Percentiles rank a stretch among this genome's conserved stretches.
Evolutionary conservation across 2,888 invertebrate species (phyloP).

Genomic region (Amphimallon solstitiale): DNA sequence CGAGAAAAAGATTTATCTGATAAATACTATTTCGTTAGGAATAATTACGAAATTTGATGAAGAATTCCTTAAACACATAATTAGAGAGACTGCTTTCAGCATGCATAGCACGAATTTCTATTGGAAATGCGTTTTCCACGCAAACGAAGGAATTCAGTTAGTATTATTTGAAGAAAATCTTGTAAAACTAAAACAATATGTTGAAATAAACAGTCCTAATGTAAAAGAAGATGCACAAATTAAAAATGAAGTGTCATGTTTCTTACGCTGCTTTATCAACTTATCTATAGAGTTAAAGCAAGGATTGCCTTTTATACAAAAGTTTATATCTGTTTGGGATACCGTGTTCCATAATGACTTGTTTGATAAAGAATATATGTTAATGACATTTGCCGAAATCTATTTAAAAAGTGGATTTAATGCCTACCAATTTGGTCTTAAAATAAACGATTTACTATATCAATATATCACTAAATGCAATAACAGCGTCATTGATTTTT

Average conservation of each 20-base stretch:
- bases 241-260: slow-evolving; percentile 11
- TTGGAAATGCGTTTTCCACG: slow-evolving; percentile 16
- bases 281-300: slow-evolving; percentile 1
- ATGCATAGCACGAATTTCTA: not conserved
- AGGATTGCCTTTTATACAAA: slow-evolving; percentile 1
- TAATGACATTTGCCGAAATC: slow-evolving; percentile 20
- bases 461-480: slow-evolving; percentile 14
- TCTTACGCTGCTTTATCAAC: not conserved
- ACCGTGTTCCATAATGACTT: not conserved
- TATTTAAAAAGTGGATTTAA: not conserved
- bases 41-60: too few relatives aligned
- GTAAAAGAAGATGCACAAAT: not conserved
- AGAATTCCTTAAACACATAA: not conserved
- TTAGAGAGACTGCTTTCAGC: not conserved
- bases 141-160: not conserved
- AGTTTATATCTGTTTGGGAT: not conserved
- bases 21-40: too few relatives aligned
- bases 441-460: slow-evolving; percentile 15
- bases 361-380: slow-evolving; percentile 1
- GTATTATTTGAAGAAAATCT: not conserved
- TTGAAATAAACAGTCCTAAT: not conserved
- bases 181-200: not conserved
- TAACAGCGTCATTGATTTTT: slow-evolving; percentile 8
- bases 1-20: too few relatives aligned
- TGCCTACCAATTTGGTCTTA: not conserved